Evolutionary conservation across 2,113 vertebrate species (phyloP).

Genomic region (Callaeas wilsoni): DNA sequence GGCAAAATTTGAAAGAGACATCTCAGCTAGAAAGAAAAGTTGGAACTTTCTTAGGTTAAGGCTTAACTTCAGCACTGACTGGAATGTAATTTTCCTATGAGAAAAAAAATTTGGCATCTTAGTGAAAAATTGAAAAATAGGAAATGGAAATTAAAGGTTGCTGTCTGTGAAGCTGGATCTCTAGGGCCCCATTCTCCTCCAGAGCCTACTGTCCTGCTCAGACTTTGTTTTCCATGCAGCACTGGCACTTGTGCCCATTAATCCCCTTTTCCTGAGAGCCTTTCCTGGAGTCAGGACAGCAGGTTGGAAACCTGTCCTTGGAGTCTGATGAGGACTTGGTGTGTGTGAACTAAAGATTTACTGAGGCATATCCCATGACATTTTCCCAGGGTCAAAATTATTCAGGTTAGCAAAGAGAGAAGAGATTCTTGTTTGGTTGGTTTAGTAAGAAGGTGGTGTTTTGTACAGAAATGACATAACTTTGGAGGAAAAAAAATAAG

Average conservation of each 20-base stretch:
- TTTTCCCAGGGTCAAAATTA: conserved; percentile 39
- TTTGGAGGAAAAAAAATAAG: background rate
- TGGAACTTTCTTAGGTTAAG: background rate
- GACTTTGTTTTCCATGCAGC: background rate
- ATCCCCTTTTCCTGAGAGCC: background rate
- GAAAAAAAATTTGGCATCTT: background rate
- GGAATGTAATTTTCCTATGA: background rate
- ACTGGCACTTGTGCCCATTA: background rate
- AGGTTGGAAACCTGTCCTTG: background rate
- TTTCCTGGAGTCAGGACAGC: background rate
- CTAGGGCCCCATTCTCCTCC: background rate
- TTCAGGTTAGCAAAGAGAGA: background rate
- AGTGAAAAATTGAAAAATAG: background rate
- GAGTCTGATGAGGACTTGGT: background rate
- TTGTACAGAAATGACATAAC: conserved; percentile 11
- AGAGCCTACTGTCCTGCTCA: background rate
- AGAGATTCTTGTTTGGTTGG: conserved; percentile 32
- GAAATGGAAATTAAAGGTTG: background rate
- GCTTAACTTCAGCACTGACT: background rate
- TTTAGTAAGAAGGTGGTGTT: background rate
- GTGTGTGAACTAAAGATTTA: background rate
- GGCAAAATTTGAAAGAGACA: background rate
- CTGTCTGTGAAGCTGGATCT: background rate
- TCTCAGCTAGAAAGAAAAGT: background rate
- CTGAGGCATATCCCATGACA: background rate